phyloP scores from a whole-genome alignment of 35 echinoderm and acorn worm genomes.

The Heliocidaris erythrogramma region DNA sequence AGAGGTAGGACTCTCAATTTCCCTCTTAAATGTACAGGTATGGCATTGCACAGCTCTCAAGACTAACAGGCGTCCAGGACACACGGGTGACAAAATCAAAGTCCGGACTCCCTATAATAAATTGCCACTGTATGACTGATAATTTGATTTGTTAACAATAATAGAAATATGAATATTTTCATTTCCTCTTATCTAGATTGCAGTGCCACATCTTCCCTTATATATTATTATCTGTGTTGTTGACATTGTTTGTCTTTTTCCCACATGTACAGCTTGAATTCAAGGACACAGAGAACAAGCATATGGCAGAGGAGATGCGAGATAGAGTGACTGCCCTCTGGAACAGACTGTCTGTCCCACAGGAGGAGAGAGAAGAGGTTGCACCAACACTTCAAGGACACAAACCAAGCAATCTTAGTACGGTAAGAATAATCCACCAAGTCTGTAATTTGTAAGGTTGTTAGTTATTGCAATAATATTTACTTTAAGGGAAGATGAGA shows the following conservation, averaged over 20 bases:
- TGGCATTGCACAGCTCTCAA: too few species aligned
- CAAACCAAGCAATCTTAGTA: constrained; percentile 70
- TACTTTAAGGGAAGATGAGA: not conserved
- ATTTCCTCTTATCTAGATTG: too few species aligned
- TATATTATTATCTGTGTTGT: too few species aligned
- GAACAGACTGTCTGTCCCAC: constrained; percentile 67
- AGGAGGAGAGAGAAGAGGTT: constrained; percentile 52
- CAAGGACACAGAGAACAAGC: constrained; percentile 75
- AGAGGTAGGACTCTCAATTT: constrained; percentile 59
- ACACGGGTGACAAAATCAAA: not conserved
- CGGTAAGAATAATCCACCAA: constrained; percentile 48
- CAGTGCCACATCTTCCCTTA: too few species aligned
- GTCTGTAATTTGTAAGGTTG: constrained; percentile 21
- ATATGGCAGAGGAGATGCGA: constrained; percentile 58
- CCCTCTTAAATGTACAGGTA: too few species aligned
- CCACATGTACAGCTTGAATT: constrained; percentile 64
- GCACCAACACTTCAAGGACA: constrained; percentile 54
- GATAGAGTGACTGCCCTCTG: constrained; percentile 79
- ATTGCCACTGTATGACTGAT: too few species aligned
- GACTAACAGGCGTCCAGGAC: too few species aligned
- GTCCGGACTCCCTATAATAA: too few species aligned
- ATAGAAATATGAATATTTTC: too few species aligned
- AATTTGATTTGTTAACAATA: too few species aligned
- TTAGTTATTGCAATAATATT: not conserved
- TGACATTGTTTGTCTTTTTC: not conserved